Percentiles rank a stretch among this genome's conserved stretches.
Conservation (phyloP, 37 sponge, comb jelly and placozoan species). For the Crambe crambe region DNA sequence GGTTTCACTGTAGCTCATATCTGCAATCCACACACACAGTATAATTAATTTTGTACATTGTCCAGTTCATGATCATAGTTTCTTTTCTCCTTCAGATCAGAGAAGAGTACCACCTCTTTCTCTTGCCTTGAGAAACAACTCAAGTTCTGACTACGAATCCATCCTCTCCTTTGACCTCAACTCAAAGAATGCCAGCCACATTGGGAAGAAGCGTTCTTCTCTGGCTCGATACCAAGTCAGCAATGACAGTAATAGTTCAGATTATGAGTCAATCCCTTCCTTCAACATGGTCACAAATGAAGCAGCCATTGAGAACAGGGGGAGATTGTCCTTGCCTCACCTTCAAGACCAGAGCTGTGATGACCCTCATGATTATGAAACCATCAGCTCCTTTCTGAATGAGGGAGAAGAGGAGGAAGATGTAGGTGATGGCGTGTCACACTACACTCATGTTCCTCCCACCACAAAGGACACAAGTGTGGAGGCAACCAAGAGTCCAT, state of each 20-base stretch:
- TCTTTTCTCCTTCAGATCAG: not conserved
- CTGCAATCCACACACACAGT: no score
- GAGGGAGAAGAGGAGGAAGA: not conserved
- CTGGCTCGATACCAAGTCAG: not conserved
- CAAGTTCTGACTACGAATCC: slow-evolving; percentile 18
- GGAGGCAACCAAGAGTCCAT: not conserved
- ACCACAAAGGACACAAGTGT: not conserved
- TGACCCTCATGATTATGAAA: slow-evolving; percentile 26
- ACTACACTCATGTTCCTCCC: slow-evolving; percentile 18
- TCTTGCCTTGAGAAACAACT: not conserved
- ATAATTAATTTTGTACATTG: no score
- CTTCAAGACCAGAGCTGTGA: not conserved
- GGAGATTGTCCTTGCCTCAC: not conserved
- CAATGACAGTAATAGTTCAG: not conserved
- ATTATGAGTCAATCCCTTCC: slow-evolving; percentile 14
- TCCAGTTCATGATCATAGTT: no score
- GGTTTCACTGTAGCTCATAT: no score
- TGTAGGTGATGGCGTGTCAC: not conserved
- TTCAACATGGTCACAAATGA: not conserved
- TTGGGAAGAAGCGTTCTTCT: not conserved
- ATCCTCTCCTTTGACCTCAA: not conserved
- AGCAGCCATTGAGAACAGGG: not conserved
- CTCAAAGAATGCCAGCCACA: not conserved
- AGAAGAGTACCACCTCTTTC: not conserved
- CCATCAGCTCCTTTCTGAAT: not conserved